Evolutionary conservation across 1,140 invertebrate genomes (phyloP), one percentile per base, ranked within the genome.

Genomic region (Colletes gigas): DNA sequence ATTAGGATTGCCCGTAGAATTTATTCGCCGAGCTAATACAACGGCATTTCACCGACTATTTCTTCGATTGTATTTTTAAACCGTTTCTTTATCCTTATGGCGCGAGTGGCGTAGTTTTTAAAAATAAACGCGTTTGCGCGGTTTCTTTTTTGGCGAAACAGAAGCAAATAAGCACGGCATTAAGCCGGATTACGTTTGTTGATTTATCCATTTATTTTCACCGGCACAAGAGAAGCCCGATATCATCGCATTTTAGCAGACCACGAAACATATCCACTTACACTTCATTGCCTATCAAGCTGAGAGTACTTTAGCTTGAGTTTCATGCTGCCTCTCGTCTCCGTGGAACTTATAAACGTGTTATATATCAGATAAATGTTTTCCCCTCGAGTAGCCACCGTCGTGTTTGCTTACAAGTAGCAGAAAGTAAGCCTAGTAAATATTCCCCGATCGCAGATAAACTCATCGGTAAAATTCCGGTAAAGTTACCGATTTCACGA

Each of bases 251-350:
- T 79, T 86, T 87, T 87, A 87, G 67, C 86, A 82, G 66, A 84
- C 80, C 72, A 86, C 86, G 86, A 83, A 87, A 87, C 86, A 81
- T 87, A 87, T 87, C 86, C 86, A 82, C 82, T 87, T 87, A 87
- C 86, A 86, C 84, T 86, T 81, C 84, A 86, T 85, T 86, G 82
- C 84, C 68, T 87, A 87, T 86, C 78, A 86, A 73, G 79, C 74
- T 15, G 74, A 81, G 82, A 81, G 82, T 87, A 84, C 85, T 87
- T 86, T 63, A 66, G 82, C 86, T 87, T 78, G 82, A 87, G 86
- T 87, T 87, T 87, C 86, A 87, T 47, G 78, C 71, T 73, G 83
- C 69, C 71, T 86, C 83, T 81, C 85, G 66, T 72, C 75, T 86
- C 71, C 68, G 62, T 63, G 55, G n/a, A 77, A 74, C 82, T 84